Evolutionary conservation across 2,888 invertebrate genomes (phyloP), one percentile per base, ranked within the genome.

Genomic region (Cryptocheilus praepositus): DNA sequence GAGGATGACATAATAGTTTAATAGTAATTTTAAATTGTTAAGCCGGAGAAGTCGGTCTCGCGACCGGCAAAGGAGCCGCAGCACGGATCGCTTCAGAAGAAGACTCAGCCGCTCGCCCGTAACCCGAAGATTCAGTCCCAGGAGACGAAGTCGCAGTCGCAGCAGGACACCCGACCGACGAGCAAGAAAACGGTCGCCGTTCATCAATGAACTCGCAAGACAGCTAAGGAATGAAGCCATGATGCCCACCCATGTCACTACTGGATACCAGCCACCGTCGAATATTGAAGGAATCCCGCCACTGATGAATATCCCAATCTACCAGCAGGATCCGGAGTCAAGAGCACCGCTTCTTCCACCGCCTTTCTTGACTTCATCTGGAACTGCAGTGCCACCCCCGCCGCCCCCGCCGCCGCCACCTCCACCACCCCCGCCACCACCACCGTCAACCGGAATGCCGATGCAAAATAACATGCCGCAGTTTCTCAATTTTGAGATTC

Each of bases 201-300:
- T 88, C 61, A 85, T 88, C 70, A 87, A 88, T 62, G 88, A 88
- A 69, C 77, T 89, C n/a, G 82, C 85, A 0, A 80, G 89, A 21
- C 86, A 87, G 36, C 73, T 88, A n/a, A 76, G 81, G 28, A 80
- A 81, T 2, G 86, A 87, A 52, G 82, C 81, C 58, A 73, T 77
- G 16, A 65, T 74, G 16, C 71, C 78, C 15, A 54, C 76, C 11
- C 67, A 64, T 16, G 45, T 67, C 57, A 73, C 68, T 28, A 43
- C 63, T 58, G 60, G 71, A 64, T 77, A 64, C 67, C 52, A 54
- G 45, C 64, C 70, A 13, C 52, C 70, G 36, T 67, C 76, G 44
- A 68, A 73, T 18, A 77, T 85, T 66, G 80, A 77, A 1, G 76
- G 73, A 36, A 79, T 83, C 55, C 55, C 83, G 21, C 73, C 78